Conservation (phyloP, 92 coral and sea anemone genomes). For the Montipora capitata region DNA sequence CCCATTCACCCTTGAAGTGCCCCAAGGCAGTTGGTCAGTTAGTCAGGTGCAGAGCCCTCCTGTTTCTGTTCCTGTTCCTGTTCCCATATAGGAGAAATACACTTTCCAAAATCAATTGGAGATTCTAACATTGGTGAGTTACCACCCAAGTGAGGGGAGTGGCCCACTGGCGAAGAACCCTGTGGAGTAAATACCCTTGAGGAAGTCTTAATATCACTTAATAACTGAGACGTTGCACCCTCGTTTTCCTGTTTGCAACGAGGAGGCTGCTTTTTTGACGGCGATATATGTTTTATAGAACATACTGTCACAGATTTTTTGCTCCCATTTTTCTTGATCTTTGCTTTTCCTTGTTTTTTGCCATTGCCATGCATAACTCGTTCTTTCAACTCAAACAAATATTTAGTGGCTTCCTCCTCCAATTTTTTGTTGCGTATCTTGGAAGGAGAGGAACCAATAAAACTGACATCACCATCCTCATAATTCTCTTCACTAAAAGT, state of each 20-base stretch:
- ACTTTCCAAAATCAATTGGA: neutral
- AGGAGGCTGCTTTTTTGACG: neutral
- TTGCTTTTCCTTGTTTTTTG: slow-evolving; percentile 33
- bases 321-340: neutral
- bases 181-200: neutral
- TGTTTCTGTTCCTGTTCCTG: neutral
- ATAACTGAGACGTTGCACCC: neutral
- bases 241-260: neutral
- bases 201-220: neutral
- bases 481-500: slow-evolving; percentile 19
- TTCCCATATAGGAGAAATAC: slow-evolving; percentile 8
- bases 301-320: neutral
- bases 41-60: neutral
- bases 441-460: slow-evolving; percentile 21
- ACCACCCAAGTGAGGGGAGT: neutral
- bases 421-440: slow-evolving; percentile 19
- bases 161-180: neutral
- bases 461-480: slow-evolving; percentile 21
- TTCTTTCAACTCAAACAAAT: slow-evolving; percentile 61
- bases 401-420: slow-evolving; percentile 56
- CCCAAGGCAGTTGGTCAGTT: too few relatives aligned
- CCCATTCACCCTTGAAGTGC: too few relatives aligned
- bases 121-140: neutral
- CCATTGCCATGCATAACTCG: slow-evolving; percentile 35
- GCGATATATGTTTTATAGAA: neutral